Conservation (phyloP, 2,797 vertebrate genomes). For the Sebastes iracundus region DNA sequence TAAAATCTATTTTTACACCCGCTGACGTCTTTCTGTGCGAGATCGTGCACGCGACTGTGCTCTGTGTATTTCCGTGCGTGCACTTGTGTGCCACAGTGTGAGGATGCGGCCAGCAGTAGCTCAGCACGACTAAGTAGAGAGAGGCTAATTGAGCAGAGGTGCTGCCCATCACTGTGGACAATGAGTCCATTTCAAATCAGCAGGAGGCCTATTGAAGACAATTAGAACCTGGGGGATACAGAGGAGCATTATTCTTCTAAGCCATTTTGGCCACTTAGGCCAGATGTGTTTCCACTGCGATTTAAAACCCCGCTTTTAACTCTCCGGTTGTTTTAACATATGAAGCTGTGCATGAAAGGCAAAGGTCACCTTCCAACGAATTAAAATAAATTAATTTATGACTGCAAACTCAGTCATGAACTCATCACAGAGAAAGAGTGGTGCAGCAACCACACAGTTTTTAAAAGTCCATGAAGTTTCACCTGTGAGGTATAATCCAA, state of each 20-base stretch:
- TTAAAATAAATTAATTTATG: neutral
- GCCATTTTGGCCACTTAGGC: conserved; percentile 49
- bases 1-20: conserved; percentile 73
- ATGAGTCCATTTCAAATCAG: conserved; percentile 68
- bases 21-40: conserved; percentile 54
- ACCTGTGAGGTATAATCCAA: neutral
- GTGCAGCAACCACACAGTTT: neutral
- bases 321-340: conserved; percentile 22
- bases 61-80: neutral
- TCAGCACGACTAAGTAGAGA: conserved; percentile 45
- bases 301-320: conserved; percentile 43
- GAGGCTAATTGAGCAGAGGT: conserved; percentile 66
- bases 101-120: conserved; percentile 42
- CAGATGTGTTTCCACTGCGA: conserved; percentile 34
- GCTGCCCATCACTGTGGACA: conserved; percentile 68
- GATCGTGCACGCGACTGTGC: neutral
- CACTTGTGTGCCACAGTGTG: conserved; percentile 1
- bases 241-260: conserved; percentile 53
- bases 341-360: neutral
- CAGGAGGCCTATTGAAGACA: conserved; percentile 71
- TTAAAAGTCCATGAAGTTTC: neutral
- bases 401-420: neutral
- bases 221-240: conserved; percentile 70
- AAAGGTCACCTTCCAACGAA: neutral
- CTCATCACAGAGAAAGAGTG: neutral